Percentiles rank a stretch among this genome's conserved stretches.
phyloP scores from a whole-genome alignment of 2,888 invertebrate species.

The Synanthedon tipuliformis region DNA sequence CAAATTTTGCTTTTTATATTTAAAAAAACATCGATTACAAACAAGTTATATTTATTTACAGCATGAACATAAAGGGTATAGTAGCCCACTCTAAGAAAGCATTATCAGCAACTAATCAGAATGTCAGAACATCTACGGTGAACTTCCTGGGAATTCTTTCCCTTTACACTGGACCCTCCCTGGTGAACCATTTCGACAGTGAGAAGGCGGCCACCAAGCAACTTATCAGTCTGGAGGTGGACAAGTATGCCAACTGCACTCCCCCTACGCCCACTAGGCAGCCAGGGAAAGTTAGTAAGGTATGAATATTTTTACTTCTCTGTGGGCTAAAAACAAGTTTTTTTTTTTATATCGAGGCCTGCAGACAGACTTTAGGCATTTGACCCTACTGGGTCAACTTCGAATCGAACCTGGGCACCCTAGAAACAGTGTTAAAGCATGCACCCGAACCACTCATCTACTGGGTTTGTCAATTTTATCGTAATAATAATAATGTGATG shows the following conservation, averaged over 20 bases:
- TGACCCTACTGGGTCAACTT: too few species aligned
- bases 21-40: neutral
- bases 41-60: slow-evolving; percentile 19
- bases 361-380: too few species aligned
- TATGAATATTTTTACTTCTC: slow-evolving; percentile 9
- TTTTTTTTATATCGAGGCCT: too few species aligned
- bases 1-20: neutral
- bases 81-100: slow-evolving; percentile 86
- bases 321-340: too few species aligned
- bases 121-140: slow-evolving; percentile 83
- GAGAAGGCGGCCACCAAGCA: slow-evolving; percentile 88
- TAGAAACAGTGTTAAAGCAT: too few species aligned
- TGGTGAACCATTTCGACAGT: slow-evolving; percentile 84
- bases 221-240: slow-evolving; percentile 87
- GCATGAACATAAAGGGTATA: slow-evolving; percentile 78
- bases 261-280: slow-evolving; percentile 83
- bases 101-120: slow-evolving; percentile 85
- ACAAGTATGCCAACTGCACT: slow-evolving; percentile 80
- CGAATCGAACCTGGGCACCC: too few species aligned
- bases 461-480: too few species aligned
- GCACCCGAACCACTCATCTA: too few species aligned
- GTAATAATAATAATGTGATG: too few species aligned
- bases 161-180: slow-evolving; percentile 81
- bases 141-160: slow-evolving; percentile 81
- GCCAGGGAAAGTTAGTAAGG: slow-evolving; percentile 47